Conservation (phyloP, 2,797 vertebrate species). For the Philypnodon macrostomus region DNA sequence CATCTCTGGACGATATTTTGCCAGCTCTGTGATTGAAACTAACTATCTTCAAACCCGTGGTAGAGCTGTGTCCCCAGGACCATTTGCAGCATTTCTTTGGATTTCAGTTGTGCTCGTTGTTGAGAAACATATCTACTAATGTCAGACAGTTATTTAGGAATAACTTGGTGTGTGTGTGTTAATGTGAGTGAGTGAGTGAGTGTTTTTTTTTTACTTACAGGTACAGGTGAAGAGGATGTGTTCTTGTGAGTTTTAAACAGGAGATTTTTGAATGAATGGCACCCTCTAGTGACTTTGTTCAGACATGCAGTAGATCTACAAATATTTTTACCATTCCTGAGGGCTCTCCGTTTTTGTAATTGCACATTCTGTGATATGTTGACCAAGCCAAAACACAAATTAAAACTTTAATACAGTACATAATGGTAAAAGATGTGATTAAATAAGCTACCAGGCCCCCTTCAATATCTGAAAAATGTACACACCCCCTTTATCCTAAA, state of each 20-base stretch:
- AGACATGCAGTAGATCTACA: not conserved
- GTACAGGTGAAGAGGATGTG: constrained; percentile 11
- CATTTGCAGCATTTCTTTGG: constrained; percentile 5
- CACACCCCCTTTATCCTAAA: too few relatives aligned
- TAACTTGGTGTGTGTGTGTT: not conserved
- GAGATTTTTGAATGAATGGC: constrained; percentile 22
- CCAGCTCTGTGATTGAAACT: constrained; percentile 10
- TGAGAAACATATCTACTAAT: constrained; percentile 10
- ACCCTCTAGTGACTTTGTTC: constrained; percentile 44
- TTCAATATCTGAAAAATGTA: too few relatives aligned
- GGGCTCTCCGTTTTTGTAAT: too few relatives aligned
- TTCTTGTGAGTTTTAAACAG: too few relatives aligned
- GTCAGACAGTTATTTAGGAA: constrained; percentile 3
- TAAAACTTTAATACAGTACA: too few relatives aligned
- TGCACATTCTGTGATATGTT: too few relatives aligned
- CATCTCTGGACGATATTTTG: constrained; percentile 34
- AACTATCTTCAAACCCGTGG: accelerated
- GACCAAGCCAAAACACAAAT: too few relatives aligned
- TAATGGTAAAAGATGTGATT: too few relatives aligned
- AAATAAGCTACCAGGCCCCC: too few relatives aligned
- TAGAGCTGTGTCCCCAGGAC: constrained; percentile 4
- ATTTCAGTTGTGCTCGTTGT: constrained; percentile 23
- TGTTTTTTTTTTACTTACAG: constrained; percentile 10
- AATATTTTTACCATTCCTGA: too few relatives aligned
- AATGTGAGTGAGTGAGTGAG: too few relatives aligned